phyloP scores from a whole-genome alignment of 2,797 vertebrate genomes.

The Semaprochilodus insignis region DNA sequence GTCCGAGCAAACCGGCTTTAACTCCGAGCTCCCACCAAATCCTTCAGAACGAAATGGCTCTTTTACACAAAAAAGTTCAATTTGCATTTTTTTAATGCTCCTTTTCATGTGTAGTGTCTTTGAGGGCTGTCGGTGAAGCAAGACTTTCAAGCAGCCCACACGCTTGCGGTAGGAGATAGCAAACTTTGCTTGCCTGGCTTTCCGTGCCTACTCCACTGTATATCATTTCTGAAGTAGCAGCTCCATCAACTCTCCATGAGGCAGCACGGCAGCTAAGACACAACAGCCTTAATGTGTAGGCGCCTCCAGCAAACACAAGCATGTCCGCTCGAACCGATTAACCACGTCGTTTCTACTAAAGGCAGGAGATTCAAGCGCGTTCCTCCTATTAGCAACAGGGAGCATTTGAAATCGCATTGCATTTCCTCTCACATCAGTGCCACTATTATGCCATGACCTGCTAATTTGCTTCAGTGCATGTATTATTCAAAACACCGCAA shows the following conservation, averaged over 20 bases:
- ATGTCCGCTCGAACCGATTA: constrained; percentile 37
- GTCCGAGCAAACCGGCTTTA: constrained; percentile 9
- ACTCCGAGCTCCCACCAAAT: constrained; percentile 5
- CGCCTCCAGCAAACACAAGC: not conserved
- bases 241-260: constrained; percentile 22
- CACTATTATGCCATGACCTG: constrained; percentile 42
- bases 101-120: constrained; percentile 25
- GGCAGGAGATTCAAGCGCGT: constrained; percentile 20
- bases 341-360: constrained; percentile 33
- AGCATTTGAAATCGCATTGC: constrained; percentile 16
- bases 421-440: constrained; percentile 30
- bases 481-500: constrained; percentile 39
- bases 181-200: constrained; percentile 19
- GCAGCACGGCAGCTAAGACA: constrained; percentile 31
- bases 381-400: constrained; percentile 10
- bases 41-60: not conserved
- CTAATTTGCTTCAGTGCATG: constrained; percentile 44
- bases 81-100: constrained; percentile 15
- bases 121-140: constrained; percentile 24
- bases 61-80: not conserved
- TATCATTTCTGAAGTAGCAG: constrained; percentile 34
- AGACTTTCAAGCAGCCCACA: constrained; percentile 36
- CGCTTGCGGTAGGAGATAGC: constrained; percentile 18
- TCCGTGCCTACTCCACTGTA: not conserved
- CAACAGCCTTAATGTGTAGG: constrained; percentile 26